Evolutionary conservation across 2,888 invertebrate species (phyloP).

Genomic region (Emmelina monodactyla): DNA sequence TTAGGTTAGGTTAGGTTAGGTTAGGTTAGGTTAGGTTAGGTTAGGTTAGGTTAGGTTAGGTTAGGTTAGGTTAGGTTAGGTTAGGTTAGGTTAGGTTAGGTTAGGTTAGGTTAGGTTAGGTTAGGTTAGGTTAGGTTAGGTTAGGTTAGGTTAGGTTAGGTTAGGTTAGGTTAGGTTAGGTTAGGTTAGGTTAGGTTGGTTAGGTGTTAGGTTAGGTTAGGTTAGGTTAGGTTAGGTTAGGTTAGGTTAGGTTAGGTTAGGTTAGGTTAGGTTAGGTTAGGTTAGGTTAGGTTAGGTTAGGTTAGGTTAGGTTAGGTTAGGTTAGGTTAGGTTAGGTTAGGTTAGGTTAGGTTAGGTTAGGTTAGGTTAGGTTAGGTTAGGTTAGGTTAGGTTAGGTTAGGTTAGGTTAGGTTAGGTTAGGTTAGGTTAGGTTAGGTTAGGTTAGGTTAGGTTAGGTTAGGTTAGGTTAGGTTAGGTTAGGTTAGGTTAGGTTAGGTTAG

Average conservation of each 20-base stretch:
- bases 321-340: conserved; percentile 9
- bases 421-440: conserved; percentile 11
- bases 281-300: conserved; percentile 12
- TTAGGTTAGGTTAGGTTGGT: conserved; percentile 11
- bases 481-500: conserved; percentile 12
- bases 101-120: conserved; percentile 10
- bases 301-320: conserved; percentile 11
- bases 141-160: conserved; percentile 12
- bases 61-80: conserved; percentile 17
- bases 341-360: conserved; percentile 10
- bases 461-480: conserved; percentile 12
- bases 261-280: conserved; percentile 13
- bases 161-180: conserved; percentile 12
- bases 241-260: conserved; percentile 13
- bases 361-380: conserved; percentile 11
- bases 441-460: conserved; percentile 11
- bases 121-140: conserved; percentile 12
- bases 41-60: conserved; percentile 19
- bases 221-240: conserved; percentile 11
- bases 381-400: conserved; percentile 12
- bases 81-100: conserved; percentile 15
- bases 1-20: conserved; percentile 16
- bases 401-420: conserved; percentile 12
- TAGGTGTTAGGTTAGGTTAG: conserved; percentile 6
- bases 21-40: conserved; percentile 20